These are phyloP conservation scores for Lytechinus pictus DNA, from an alignment of 35 echinoderm and acorn worm genomes.

Conservation along the genomic window DNA sequence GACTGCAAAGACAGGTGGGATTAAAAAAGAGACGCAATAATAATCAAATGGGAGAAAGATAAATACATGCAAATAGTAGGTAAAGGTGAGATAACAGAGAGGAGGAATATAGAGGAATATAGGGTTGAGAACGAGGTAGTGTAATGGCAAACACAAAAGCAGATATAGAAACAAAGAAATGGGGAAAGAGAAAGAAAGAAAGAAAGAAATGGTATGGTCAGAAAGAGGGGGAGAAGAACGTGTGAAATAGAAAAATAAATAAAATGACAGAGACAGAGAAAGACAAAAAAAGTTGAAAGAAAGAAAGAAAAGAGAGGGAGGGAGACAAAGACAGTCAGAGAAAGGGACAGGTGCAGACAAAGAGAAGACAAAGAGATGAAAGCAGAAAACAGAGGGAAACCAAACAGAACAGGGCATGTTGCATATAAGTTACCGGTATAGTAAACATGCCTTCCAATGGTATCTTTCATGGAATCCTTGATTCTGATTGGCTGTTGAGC, in stretches of 20 bases:
- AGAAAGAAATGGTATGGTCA: neutral
- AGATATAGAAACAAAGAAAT: neutral
- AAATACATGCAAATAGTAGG: slow-evolving; percentile 36
- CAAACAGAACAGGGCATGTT: too few relatives aligned
- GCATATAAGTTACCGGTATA: too few relatives aligned
- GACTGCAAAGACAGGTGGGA: slow-evolving; percentile 52
- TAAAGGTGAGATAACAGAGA: neutral
- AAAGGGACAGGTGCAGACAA: neutral
- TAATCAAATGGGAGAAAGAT: slow-evolving; percentile 6
- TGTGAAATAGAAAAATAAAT: too few relatives aligned
- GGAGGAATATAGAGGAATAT: too few relatives aligned
- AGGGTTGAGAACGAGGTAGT: too few relatives aligned
- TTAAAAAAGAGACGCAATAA: too few relatives aligned
- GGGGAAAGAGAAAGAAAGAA: neutral
- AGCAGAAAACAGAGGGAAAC: neutral
- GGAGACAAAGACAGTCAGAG: neutral
- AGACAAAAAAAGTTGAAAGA: neutral
- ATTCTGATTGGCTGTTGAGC: too few relatives aligned
- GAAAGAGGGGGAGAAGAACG: neutral
- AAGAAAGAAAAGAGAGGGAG: neutral
- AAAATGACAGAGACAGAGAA: neutral
- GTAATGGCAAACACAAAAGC: too few relatives aligned
- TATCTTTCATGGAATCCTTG: too few relatives aligned
- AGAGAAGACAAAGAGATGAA: neutral
- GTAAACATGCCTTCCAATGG: too few relatives aligned